Base-by-base conservation (phyloP, 2,113 vertebrate species). In the Irena cyanogastra region DNA sequence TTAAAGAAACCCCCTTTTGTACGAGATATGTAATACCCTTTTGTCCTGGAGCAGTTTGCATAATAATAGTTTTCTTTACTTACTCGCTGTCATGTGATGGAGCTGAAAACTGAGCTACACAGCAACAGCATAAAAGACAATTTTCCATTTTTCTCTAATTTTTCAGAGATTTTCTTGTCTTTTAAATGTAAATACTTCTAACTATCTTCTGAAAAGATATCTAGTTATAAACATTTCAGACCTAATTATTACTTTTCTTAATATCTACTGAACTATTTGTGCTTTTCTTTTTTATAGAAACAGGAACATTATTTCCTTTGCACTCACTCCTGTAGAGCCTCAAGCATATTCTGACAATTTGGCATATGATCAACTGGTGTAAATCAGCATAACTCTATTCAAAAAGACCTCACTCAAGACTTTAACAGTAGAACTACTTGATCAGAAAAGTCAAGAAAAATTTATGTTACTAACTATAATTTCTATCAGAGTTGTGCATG, bases 61-160 rank as follows among this genome's bases (percentile, higher is more conserved):
- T 99, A 96, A 99, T 97, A 99, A 99, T 98, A 97, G 98, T 97
- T 97, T 95, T 97, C 98, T 98, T 96, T 96, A 97, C 94, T 98
- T 97, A 97, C 95, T 97, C 89, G 28, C 89, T 92, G 95, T 97
- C 97, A 97, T 94, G 95, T 97, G 98, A 95, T 65, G 81, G 96
- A 94, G 74, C 97, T 95, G 59, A 95, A 89, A 94, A 98, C 89
- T 92, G 92, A 96, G 94, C 94, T 68, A 92, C 76, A 91, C 97
- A 91, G 88, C 83, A 97, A 96, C 94, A 95, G 83, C 89, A 95
- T 93, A 94, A 95, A 97, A 96, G 96, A 98, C 96, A 97, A 97
- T 97, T 97, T 96, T 96, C 95, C 41, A 63, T 96, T 98, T 97
- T 92, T 93, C 78, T 92, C 56, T 75, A 96, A 93, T 87, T 90